phyloP scores from a whole-genome alignment of 1,140 invertebrate species.

The Microplitis mediator region DNA sequence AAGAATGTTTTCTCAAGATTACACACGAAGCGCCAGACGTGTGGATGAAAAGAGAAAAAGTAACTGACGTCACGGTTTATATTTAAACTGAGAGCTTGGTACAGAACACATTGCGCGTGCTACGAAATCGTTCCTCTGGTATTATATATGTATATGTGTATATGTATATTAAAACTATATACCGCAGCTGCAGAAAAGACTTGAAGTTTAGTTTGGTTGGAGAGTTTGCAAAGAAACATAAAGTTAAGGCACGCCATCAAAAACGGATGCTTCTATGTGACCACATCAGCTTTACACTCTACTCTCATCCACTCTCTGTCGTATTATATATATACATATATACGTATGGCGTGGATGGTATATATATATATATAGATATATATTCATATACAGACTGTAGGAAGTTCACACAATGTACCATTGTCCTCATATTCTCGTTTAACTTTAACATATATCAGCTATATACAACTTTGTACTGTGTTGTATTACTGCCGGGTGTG shows the following conservation, averaged over 20 bases:
- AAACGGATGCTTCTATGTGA: constrained; percentile 11
- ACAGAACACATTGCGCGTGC: constrained; percentile 23
- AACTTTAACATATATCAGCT: background rate
- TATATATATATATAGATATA: no score
- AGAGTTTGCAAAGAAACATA: background rate
- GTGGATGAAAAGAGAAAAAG: constrained; percentile 25
- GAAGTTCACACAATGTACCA: constrained; percentile 18
- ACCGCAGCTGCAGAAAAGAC: constrained; percentile 1
- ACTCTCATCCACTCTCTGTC: background rate
- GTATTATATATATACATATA: no score
- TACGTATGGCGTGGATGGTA: no score
- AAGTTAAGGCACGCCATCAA: constrained; percentile 1
- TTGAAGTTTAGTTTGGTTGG: background rate
- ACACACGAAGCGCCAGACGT: constrained; percentile 1
- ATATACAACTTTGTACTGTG: background rate
- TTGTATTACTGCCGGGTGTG: constrained; percentile 2
- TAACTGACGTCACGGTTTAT: constrained; percentile 46
- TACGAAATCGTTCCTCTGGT: background rate
- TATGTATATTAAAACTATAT: background rate
- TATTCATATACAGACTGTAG: background rate
- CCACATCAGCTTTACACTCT: constrained; percentile 3
- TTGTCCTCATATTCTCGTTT: constrained; percentile 9
- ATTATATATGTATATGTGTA: no score
- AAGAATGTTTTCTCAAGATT: constrained; percentile 1
- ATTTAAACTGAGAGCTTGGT: constrained; percentile 40